Evolutionary conservation across 2,113 vertebrate species (phyloP).

Genomic region (Prinia subflava): DNA sequence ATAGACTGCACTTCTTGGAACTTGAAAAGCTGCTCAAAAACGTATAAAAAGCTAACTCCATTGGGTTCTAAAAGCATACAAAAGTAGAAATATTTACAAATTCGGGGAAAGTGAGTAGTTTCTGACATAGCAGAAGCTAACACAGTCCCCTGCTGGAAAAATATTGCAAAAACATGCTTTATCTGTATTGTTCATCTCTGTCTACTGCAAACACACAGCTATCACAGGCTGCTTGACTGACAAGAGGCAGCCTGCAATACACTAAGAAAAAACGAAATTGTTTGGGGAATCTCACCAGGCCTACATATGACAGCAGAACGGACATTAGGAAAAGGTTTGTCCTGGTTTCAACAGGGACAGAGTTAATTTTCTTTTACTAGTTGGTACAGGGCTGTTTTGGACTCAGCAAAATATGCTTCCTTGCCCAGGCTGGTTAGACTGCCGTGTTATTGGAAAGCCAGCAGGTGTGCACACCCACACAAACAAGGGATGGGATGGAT

Average conservation of each 20-base stretch:
- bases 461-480: background rate
- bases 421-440: background rate
- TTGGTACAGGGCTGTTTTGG: background rate
- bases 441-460: background rate
- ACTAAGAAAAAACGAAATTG: background rate
- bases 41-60: background rate
- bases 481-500: fast-evolving
- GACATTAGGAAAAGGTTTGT: background rate
- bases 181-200: background rate
- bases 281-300: background rate
- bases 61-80: background rate
- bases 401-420: background rate
- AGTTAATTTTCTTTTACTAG: background rate
- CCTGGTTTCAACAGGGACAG: background rate
- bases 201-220: background rate
- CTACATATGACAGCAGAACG: background rate
- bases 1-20: background rate
- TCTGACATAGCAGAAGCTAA: slow-evolving; percentile 23
- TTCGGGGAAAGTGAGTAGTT: background rate
- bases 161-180: background rate
- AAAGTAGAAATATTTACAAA: background rate
- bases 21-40: background rate
- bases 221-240: background rate
- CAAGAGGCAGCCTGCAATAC: background rate
- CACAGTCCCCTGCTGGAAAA: slow-evolving; percentile 52